Evolutionary conservation across 2,113 vertebrate species (phyloP).

Genomic region (Spea bombifrons): DNA sequence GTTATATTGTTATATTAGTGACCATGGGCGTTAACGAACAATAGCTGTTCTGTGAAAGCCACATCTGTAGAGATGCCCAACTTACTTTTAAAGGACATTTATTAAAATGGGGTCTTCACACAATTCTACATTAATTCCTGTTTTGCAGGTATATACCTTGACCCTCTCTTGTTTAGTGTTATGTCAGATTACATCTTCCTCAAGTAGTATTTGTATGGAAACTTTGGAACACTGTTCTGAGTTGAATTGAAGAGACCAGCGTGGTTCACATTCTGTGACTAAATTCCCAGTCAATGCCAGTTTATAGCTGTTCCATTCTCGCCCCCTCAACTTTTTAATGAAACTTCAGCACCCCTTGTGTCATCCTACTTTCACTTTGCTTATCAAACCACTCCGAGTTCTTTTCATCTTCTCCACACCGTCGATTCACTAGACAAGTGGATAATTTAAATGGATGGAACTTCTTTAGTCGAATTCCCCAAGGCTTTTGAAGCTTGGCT

Average conservation of each 20-base stretch:
- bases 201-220: too few species aligned
- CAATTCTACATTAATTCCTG: too few species aligned
- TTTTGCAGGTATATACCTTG: too few species aligned
- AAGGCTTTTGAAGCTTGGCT: slow-evolving; percentile 12
- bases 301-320: background rate
- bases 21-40: background rate
- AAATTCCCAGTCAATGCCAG: background rate
- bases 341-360: background rate
- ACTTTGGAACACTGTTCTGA: background rate
- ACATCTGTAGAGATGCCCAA: background rate
- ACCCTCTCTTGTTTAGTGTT: too few species aligned
- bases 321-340: slow-evolving; percentile 11
- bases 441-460: slow-evolving; percentile 26
- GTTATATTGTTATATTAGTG: background rate
- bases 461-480: slow-evolving; percentile 9
- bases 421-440: slow-evolving; percentile 5
- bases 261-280: background rate
- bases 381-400: slow-evolving; percentile 15
- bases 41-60: background rate
- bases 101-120: too few species aligned
- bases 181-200: too few species aligned
- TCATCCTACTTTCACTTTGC: slow-evolving; percentile 8
- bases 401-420: background rate
- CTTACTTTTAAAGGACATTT: too few species aligned
- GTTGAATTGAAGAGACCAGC: background rate